Evolutionary conservation across 2,797 vertebrate genomes (phyloP), one percentile per base, ranked within the genome.

Genomic region (Vireo griseus): DNA sequence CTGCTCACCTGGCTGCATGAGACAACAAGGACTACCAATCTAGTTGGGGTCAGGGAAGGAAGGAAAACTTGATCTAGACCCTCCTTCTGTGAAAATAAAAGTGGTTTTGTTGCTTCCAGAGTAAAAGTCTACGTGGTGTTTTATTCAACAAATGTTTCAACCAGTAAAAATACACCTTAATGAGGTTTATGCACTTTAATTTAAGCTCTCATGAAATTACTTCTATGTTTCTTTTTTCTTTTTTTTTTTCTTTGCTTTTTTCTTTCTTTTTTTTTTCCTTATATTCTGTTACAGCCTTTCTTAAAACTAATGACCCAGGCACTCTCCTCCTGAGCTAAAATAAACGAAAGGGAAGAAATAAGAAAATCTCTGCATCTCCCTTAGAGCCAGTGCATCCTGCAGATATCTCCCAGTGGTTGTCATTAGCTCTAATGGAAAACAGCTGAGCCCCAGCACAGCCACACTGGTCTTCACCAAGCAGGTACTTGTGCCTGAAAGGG

Each of bases 341-440:
- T 65, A 94, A 88, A 72, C 45, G 77, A 75, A 92, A 93, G 18
- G 22, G 50, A 95, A 86, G 50, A 89, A 83, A 85, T 89, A 83
- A 89, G 75, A 92, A 92, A 92, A 91, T 83, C 61, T 82, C 67
- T 85, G 42, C 28, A 61, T 71, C n/a, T 95, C 74, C 65, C 86
- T 95, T 57, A 54, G 78, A 89, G 57, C 52, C 21, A 20, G 12
- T 21, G 28, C 45, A 75, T 90, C 76, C 66, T 94, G 69, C 35
- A 94, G 79, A 66, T 84, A 77, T 68, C 69, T 86, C 88, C 89
- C 85, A 88, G 62, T 73, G 85, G 72, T 13, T 88, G 52, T 87
- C 84, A 92, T 95, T 94, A 95, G 40, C 67, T 25, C 52, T 79
- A 79, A 92, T 77, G 68, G 76, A 81, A 92, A 92, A 59, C 40